Percentiles rank a stretch among this genome's conserved stretches.
Evolutionary conservation across 2,888 invertebrate species (phyloP).

Genomic region (Melipona bicolor): DNA sequence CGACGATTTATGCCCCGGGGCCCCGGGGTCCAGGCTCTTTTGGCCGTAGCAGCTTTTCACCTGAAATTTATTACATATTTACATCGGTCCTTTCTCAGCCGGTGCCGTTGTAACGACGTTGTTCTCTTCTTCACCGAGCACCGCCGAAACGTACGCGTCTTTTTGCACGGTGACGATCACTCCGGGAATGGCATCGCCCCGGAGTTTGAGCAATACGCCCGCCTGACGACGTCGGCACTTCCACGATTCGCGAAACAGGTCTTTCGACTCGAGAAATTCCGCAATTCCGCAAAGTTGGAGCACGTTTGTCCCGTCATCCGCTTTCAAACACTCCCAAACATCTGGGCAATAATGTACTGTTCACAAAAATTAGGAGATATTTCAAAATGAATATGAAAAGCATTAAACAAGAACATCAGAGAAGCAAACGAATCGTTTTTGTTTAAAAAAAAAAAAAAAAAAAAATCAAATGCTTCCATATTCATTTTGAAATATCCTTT

Average conservation of each 20-base stretch:
- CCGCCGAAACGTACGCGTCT: neutral
- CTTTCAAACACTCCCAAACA: too few species aligned
- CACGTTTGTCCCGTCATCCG: too few species aligned
- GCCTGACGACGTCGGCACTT: neutral
- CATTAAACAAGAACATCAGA: too few species aligned
- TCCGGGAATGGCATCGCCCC: neutral
- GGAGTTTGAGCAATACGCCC: neutral
- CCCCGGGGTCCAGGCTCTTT: neutral
- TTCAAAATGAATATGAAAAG: too few species aligned
- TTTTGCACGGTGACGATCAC: neutral
- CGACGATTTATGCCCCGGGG: conserved; percentile 44
- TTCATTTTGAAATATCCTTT: too few species aligned
- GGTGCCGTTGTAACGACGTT: conserved; percentile 28
- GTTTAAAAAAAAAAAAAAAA: too few species aligned
- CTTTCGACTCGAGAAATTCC: neutral
- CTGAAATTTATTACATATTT: conserved; percentile 53
- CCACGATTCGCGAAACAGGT: neutral
- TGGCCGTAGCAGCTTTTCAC: conserved; percentile 4
- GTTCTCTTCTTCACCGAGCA: conserved; percentile 9
- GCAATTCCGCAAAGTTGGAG: too few species aligned
- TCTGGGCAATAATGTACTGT: too few species aligned
- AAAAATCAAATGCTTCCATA: too few species aligned
- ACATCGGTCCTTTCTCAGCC: conserved; percentile 34
- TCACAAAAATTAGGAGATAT: too few species aligned
- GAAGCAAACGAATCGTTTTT: too few species aligned